Conservation (phyloP, 1,140 invertebrate genomes). For the Drosophila repletoides region DNA sequence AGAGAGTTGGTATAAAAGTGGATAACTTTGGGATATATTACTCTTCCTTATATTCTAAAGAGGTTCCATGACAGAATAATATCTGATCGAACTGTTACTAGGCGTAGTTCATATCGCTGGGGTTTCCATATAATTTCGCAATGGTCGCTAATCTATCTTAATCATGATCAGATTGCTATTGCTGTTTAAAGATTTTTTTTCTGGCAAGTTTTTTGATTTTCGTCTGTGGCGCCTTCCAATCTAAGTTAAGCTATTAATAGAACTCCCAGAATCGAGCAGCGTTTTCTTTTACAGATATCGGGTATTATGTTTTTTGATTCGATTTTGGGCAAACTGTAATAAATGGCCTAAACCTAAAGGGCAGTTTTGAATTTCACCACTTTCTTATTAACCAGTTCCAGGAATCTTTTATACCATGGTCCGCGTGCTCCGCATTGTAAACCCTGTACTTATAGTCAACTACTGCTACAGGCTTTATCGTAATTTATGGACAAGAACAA, state of each 20-base stretch:
- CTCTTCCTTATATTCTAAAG: too few relatives aligned
- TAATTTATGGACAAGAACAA: conserved; percentile 29
- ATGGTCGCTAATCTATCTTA: conserved; percentile 20
- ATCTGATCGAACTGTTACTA: conserved; percentile 16
- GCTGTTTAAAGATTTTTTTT: not conserved
- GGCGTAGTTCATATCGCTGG: not conserved
- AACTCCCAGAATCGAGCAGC: not conserved
- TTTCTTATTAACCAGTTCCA: too few relatives aligned
- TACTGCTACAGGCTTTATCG: conserved; percentile 3
- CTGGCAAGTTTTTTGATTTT: not conserved
- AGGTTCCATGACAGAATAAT: too few relatives aligned
- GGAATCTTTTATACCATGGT: too few relatives aligned
- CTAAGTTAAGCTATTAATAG: not conserved
- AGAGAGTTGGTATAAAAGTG: too few relatives aligned
- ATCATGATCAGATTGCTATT: conserved; percentile 16
- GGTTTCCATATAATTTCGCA: conserved; percentile 13
- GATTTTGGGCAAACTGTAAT: too few relatives aligned
- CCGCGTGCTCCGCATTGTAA: not conserved
- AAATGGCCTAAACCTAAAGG: too few relatives aligned
- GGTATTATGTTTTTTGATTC: too few relatives aligned
- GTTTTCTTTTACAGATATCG: too few relatives aligned
- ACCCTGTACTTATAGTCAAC: not conserved
- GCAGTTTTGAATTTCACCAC: too few relatives aligned
- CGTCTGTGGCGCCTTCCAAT: not conserved
- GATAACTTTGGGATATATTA: too few relatives aligned